Conservation (phyloP, 2,888 invertebrate genomes). For the Heteropelma amictum region DNA sequence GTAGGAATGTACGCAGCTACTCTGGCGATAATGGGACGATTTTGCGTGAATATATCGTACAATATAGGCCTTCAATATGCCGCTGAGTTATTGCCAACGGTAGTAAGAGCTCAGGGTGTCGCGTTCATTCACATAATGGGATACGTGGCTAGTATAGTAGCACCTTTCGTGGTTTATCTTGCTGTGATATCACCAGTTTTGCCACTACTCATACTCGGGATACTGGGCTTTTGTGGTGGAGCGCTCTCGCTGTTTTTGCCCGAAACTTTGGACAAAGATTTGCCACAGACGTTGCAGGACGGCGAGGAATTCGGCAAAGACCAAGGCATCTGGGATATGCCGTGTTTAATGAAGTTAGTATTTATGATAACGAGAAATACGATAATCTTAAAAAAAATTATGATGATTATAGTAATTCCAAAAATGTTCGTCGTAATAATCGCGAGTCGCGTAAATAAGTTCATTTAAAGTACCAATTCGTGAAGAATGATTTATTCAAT, state of each 20-base stretch:
- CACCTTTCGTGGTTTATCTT: conserved; percentile 91
- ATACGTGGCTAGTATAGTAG: conserved; percentile 89
- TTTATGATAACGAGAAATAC: too few species aligned
- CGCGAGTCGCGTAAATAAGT: too few species aligned
- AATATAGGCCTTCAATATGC: conserved; percentile 94
- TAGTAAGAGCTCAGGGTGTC: conserved; percentile 92
- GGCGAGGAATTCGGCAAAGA: conserved; percentile 91
- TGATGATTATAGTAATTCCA: too few species aligned
- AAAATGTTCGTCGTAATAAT: too few species aligned
- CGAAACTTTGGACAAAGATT: conserved; percentile 90
- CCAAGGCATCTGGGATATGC: conserved; percentile 90
- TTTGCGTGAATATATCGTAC: conserved; percentile 93
- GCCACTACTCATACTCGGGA: conserved; percentile 88
- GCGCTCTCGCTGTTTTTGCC: conserved; percentile 88
- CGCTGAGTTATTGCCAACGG: conserved; percentile 91
- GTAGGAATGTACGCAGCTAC: conserved; percentile 86
- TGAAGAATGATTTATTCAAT: neutral
- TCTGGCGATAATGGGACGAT: conserved; percentile 89
- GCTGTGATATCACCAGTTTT: conserved; percentile 85
- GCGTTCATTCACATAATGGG: conserved; percentile 93
- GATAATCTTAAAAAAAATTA: too few species aligned
- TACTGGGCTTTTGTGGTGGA: conserved; percentile 87
- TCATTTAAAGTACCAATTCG: neutral
- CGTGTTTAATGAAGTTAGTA: conserved; percentile 85
- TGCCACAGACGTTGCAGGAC: conserved; percentile 91